Evolutionary conservation across 2,888 invertebrate species (phyloP).

Genomic region (Scaeva pyrastri): DNA sequence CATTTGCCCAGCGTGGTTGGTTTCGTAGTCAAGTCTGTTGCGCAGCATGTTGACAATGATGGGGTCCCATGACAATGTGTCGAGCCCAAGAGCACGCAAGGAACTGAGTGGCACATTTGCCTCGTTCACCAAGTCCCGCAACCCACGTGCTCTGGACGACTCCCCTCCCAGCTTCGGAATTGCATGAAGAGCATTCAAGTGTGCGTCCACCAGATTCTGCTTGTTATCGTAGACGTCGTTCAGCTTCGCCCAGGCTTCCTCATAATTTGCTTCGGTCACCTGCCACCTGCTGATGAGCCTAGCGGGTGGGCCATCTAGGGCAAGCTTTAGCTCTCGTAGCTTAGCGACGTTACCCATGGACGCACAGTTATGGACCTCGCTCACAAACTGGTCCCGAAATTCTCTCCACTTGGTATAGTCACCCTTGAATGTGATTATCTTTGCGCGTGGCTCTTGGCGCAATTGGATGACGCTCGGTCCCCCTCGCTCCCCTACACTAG

Average conservation of each 20-base stretch:
- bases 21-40: neutral
- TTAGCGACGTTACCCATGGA: constrained; percentile 13
- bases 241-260: neutral
- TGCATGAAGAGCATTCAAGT: neutral
- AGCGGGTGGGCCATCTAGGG: constrained; percentile 18
- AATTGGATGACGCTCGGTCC: constrained; percentile 25
- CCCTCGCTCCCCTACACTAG: neutral
- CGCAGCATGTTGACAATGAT: neutral
- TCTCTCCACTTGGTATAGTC: constrained; percentile 33
- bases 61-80: neutral
- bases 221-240: constrained; percentile 24
- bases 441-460: neutral
- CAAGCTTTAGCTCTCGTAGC: constrained; percentile 14
- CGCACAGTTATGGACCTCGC: constrained; percentile 20
- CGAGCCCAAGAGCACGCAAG: constrained; percentile 25
- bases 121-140: constrained; percentile 38
- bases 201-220: constrained; percentile 14
- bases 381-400: constrained; percentile 23
- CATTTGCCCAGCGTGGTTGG: neutral
- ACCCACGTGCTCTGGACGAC: neutral
- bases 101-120: constrained; percentile 29
- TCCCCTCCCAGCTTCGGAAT: neutral
- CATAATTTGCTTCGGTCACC: neutral
- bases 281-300: constrained; percentile 17
- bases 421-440: neutral